Conservation (phyloP, 2,797 vertebrate species). For the Lindbergichthys nudifrons region DNA sequence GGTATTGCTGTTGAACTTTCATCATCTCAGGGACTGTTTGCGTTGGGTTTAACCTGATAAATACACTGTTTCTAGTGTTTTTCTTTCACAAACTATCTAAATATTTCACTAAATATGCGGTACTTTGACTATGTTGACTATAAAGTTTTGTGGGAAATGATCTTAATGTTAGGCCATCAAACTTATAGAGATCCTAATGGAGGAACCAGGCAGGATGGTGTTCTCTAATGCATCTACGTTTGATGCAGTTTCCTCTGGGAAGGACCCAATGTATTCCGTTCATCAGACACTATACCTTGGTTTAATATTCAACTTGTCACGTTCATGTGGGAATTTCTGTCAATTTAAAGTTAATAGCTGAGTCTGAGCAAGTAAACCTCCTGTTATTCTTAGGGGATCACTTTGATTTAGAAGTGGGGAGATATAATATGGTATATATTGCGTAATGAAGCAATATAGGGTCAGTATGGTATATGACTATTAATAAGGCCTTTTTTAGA, state of each 20-base stretch:
- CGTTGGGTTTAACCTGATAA: conserved; percentile 28
- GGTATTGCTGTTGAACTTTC: conserved; percentile 58
- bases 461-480: conserved; percentile 36
- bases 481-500: conserved; percentile 22
- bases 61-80: neutral
- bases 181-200: conserved; percentile 33
- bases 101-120: conserved; percentile 11
- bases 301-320: conserved; percentile 55
- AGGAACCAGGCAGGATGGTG: conserved; percentile 28
- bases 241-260: conserved; percentile 28
- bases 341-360: conserved; percentile 52
- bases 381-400: conserved; percentile 47
- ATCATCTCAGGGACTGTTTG: conserved; percentile 44
- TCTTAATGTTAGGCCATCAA: conserved; percentile 47
- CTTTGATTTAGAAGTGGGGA: conserved; percentile 45
- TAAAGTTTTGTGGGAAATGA: neutral
- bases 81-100: neutral
- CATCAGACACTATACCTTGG: conserved; percentile 32
- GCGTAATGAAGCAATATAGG: conserved; percentile 37
- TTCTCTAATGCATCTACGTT: conserved; percentile 46
- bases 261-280: conserved; percentile 34
- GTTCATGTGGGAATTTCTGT: conserved; percentile 39
- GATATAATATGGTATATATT: conserved; percentile 17
- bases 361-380: conserved; percentile 38
- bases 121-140: conserved; percentile 30